Evolutionary conservation across 2,888 invertebrate species (phyloP).

Genomic region (Entomobrya multifasciata): DNA sequence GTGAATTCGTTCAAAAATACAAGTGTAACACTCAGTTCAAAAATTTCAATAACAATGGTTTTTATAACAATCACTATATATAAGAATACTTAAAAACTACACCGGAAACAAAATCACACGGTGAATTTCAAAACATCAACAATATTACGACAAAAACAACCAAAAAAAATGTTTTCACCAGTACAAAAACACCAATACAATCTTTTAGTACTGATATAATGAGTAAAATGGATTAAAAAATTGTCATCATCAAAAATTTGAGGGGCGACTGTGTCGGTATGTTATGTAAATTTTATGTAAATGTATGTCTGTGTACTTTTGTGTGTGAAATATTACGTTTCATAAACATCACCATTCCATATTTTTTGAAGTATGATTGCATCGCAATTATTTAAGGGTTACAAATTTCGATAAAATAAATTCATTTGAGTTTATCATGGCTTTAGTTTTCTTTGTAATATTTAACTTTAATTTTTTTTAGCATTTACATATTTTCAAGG

Average conservation of each 20-base stretch:
- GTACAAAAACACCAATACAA: conserved; percentile 51
- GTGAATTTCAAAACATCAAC: conserved; percentile 47
- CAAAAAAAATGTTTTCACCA: conserved; percentile 16
- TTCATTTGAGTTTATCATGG: conserved; percentile 8
- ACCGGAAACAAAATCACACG: conserved; percentile 66
- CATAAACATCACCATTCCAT: background rate
- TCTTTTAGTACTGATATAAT: conserved; percentile 45
- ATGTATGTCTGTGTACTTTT: conserved; percentile 31
- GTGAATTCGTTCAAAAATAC: conserved; percentile 22
- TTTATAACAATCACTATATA: conserved; percentile 59
- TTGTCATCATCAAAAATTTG: conserved; percentile 16
- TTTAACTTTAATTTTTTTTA: no score
- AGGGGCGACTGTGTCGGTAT: background rate
- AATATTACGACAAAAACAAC: conserved; percentile 44
- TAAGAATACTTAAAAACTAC: conserved; percentile 61
- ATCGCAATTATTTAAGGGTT: no score
- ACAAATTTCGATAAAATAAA: conserved; percentile 58
- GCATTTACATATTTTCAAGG: no score
- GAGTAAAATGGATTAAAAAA: conserved; percentile 32
- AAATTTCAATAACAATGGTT: conserved; percentile 48
- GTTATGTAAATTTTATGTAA: background rate
- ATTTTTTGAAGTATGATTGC: no score
- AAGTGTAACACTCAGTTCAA: conserved; percentile 22
- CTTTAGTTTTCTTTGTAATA: background rate
- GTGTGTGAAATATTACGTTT: conserved; percentile 10